Base-by-base conservation (phyloP, 2,888 invertebrate species). In the Heliconius cydno region DNA sequence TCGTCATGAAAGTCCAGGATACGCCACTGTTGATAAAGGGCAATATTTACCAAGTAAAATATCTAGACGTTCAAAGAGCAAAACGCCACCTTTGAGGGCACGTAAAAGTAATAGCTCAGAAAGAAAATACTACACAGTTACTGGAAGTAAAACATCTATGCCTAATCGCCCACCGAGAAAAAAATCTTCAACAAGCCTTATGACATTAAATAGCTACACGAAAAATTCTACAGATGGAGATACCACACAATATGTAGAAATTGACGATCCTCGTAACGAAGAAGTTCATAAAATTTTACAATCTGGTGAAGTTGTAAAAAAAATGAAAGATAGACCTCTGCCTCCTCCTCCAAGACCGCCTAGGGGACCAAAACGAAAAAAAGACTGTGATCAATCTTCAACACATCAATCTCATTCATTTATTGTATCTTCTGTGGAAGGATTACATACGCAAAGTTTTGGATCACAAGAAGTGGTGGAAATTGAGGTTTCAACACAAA, bases 321-420 rank as follows among this genome's bases (percentile, higher is more conserved):
- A 97, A 93, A 98, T 98, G 97, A 97, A 97, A 91, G 97, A 97
- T 84, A 95, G 98, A 82, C 98, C 98, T 0, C 90, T 98, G 83
- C 98, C 98, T 2, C 97, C 98, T 7, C 98, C 98, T 0, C 98
- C 98, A 3, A 95, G 98, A 80, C 98, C 98, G 63, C 98, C 98
- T 0, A 96, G 98, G 82, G 96, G 95, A 34, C 95, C 96, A 46
- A 95, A 89, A 85, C 90, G 92, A 81, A 92, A 92, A 84, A 94
- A 90, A 85, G 89, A 90, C 60, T 84, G 85, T 28, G 79, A 81
- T 22, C 82, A 85, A 30, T 76, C 72, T 30, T 76, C 75, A 75
- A 76, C 80, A 30, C 73, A 78, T 10, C 85, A 85, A 72, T 79
- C 80, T 30, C 87, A 88, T 57, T 84, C 82, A 74, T 80, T 83